These are phyloP conservation scores for Myodes glareolus DNA, from an alignment of 2,113 vertebrate species.

Conservation along the genomic window DNA sequence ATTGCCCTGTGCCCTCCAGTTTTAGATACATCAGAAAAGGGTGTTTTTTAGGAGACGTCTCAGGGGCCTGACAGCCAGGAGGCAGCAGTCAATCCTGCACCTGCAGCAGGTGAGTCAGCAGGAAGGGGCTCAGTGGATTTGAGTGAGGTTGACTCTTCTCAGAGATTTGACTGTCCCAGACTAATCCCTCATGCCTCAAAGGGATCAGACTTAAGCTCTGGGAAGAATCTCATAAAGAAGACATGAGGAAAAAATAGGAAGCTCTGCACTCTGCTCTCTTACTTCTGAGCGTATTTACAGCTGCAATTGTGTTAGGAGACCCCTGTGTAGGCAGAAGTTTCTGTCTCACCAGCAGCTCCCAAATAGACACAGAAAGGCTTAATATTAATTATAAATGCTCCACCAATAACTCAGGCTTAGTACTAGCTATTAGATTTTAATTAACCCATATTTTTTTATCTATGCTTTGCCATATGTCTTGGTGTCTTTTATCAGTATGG, in stretches of 20 bases:
- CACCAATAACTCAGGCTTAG: too few relatives aligned
- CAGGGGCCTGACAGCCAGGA: conserved; percentile 9
- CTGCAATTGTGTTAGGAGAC: neutral
- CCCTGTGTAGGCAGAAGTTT: too few relatives aligned
- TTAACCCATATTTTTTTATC: too few relatives aligned
- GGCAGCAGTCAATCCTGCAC: neutral
- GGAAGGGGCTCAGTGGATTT: neutral
- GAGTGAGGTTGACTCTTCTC: neutral
- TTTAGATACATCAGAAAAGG: conserved; percentile 30
- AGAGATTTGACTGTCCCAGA: neutral
- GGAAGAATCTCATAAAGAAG: conserved; percentile 36
- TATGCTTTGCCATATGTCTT: too few relatives aligned
- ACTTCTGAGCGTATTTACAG: conserved; percentile 41
- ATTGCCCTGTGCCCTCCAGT: neutral
- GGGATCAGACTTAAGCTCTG: neutral
- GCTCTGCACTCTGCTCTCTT: neutral
- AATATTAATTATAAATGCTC: too few relatives aligned
- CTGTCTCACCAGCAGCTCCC: too few relatives aligned
- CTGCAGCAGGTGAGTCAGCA: neutral
- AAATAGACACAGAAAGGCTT: too few relatives aligned
- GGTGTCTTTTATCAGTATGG: too few relatives aligned
- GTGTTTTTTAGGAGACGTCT: neutral
- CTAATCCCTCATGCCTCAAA: neutral
- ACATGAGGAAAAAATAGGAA: neutral
- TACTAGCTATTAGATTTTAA: too few relatives aligned